phyloP scores from a whole-genome alignment of 1,140 invertebrate species.

The Nasonia vitripennis region DNA sequence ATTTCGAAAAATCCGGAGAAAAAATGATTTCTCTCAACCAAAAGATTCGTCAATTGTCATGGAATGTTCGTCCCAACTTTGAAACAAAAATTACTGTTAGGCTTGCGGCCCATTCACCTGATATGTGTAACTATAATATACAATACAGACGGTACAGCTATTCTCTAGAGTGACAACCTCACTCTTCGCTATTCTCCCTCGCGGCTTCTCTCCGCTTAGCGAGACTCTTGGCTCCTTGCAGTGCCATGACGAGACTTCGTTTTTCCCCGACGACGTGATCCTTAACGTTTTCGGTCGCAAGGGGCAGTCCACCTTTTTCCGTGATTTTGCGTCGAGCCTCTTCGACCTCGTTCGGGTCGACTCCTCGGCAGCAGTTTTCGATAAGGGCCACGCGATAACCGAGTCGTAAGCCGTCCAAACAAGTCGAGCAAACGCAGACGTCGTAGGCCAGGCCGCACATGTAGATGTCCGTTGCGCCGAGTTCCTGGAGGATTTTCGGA shows the following conservation, averaged over 20 bases:
- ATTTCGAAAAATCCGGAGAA: not conserved
- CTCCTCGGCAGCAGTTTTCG: conserved; percentile 83
- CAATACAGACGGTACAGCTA: too few relatives aligned
- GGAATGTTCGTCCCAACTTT: too few relatives aligned
- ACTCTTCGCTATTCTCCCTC: not conserved
- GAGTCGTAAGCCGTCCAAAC: conserved; percentile 78
- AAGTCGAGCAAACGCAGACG: conserved; percentile 85
- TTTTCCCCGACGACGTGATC: conserved; percentile 78
- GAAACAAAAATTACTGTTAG: too few relatives aligned
- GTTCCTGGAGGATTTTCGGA: conserved; percentile 76
- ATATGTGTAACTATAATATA: too few relatives aligned
- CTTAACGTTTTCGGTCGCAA: conserved; percentile 76
- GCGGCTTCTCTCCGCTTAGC: not conserved
- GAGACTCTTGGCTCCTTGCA: conserved; percentile 55
- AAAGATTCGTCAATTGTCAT: too few relatives aligned
- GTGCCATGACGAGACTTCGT: conserved; percentile 76
- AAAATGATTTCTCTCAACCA: too few relatives aligned
- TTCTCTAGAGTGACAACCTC: too few relatives aligned
- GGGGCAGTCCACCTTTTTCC: conserved; percentile 76
- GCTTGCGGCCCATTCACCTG: too few relatives aligned
- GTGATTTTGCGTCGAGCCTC: conserved; percentile 74
- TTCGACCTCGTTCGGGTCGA: conserved; percentile 76
- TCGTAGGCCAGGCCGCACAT: conserved; percentile 88
- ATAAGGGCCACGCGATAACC: conserved; percentile 83
- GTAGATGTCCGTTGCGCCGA: conserved; percentile 83